Percentiles rank a stretch among this genome's conserved stretches.
Evolutionary conservation across 2,888 invertebrate genomes (phyloP).

Genomic region (Hetaerina titia): DNA sequence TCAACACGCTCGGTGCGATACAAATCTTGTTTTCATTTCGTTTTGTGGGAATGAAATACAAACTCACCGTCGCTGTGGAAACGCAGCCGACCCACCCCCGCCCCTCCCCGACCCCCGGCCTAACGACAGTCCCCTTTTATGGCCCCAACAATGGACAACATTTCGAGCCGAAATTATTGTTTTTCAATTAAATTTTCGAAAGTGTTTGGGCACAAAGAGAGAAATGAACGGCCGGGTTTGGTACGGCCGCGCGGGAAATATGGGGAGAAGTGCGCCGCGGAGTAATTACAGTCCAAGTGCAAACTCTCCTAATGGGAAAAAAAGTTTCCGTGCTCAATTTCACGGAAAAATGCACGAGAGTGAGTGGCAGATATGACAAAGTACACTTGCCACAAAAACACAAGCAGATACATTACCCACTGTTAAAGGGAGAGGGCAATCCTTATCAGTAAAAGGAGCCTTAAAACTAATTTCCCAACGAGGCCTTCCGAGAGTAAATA

Average conservation of each 20-base stretch:
- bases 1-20: constrained; percentile 63
- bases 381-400: background rate
- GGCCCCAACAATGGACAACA: constrained; percentile 35
- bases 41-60: constrained; percentile 66
- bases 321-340: background rate
- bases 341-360: background rate
- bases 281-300: constrained; percentile 22
- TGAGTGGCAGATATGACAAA: background rate
- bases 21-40: constrained; percentile 67
- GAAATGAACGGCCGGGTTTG: background rate
- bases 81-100: background rate
- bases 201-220: constrained; percentile 21
- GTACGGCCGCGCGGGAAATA: constrained; percentile 11
- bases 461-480: background rate
- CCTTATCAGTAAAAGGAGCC: background rate
- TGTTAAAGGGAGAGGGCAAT: background rate
- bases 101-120: background rate
- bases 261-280: constrained; percentile 2
- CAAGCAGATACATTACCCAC: background rate
- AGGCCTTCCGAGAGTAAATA: no score
- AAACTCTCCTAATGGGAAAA: background rate
- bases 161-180: constrained; percentile 48
- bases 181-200: constrained; percentile 39
- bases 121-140: constrained; percentile 8
- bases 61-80: constrained; percentile 24